Evolutionary conservation across 2,797 vertebrate species (phyloP).

Genomic region (Phataginus tetradactyla): DNA sequence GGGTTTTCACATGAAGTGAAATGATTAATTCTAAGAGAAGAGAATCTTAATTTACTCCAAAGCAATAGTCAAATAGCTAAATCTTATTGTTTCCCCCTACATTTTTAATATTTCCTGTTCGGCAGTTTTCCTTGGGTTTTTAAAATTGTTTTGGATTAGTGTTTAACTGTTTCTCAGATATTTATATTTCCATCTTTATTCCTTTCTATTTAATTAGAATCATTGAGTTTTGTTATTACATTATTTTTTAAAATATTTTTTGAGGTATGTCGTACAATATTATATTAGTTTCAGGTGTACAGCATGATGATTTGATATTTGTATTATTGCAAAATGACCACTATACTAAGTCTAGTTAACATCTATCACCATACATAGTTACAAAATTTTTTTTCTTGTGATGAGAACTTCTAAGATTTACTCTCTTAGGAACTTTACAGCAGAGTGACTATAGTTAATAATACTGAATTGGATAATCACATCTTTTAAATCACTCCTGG

Average conservation of each 20-base stretch:
- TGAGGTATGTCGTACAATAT: neutral
- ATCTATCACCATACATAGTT: neutral
- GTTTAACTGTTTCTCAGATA: constrained; percentile 32
- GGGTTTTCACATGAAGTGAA: constrained; percentile 22
- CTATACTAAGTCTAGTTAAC: neutral
- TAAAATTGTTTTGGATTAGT: constrained; percentile 32
- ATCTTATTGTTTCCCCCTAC: neutral
- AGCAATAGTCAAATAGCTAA: neutral
- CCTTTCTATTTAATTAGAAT: constrained; percentile 6
- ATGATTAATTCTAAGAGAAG: constrained; percentile 30
- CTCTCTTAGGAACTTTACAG: neutral
- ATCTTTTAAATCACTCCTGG: neutral
- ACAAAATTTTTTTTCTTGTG: neutral
- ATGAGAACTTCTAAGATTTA: neutral
- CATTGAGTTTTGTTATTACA: constrained; percentile 8
- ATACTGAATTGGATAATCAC: neutral
- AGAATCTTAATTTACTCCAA: constrained; percentile 25
- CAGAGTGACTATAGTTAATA: neutral
- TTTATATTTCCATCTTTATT: constrained; percentile 38
- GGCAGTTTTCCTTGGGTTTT: neutral
- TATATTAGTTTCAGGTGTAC: neutral
- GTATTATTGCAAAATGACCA: neutral
- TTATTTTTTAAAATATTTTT: neutral
- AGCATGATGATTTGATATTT: neutral
- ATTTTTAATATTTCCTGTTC: neutral